Base-by-base conservation (phyloP, 2,113 vertebrate genomes). In the Anarrhichthys ocellatus region DNA sequence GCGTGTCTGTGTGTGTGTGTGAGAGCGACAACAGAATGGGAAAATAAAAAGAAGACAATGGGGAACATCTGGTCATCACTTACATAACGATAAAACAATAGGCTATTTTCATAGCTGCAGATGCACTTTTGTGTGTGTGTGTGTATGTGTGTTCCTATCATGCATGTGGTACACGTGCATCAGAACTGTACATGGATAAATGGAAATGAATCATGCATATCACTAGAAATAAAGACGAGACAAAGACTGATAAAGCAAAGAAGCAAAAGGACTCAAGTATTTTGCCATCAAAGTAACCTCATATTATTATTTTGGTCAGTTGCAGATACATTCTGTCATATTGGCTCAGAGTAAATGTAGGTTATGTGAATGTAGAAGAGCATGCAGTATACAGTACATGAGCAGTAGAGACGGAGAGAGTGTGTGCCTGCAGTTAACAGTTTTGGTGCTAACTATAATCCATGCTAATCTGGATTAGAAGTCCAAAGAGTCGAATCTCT, bases 401-500 rank as follows among this genome's bases (percentile, higher is more conserved):
- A 86, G 74, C 78, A 82, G 72, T 9, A 34, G 29, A 80, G 65
- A 69, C 65, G 38, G 48, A 75, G 72, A 48, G 65, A 67, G 79
- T 79, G 81, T 71, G 65, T 76, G 76, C 76, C 76, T 73, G 20
- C 66, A 56, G 67, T 84, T 83, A 76, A 81, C 80, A 64, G 78
- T 87, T 83, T 75, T 29, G 46, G 80, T 64, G 73, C 63, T 85
- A 72, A 81, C 44, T 64, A 69, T 90, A 89, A 93, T 92, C 85
- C 88, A 56, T 59, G 69, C 85, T 93, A 92, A 94, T 94, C 91
- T 91, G 92, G 91, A 92, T 94, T 94, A 93, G 72, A 88, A n/a
- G 29, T 88, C 76, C 71, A 81, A 85, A 88, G 38, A 65, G 83
- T 82, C 80, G 74, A 87, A 83, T 73, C 62, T 81, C 78, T 44